Base-by-base conservation (phyloP, 2,113 vertebrate genomes). In the Girardinichthys multiradiatus region DNA sequence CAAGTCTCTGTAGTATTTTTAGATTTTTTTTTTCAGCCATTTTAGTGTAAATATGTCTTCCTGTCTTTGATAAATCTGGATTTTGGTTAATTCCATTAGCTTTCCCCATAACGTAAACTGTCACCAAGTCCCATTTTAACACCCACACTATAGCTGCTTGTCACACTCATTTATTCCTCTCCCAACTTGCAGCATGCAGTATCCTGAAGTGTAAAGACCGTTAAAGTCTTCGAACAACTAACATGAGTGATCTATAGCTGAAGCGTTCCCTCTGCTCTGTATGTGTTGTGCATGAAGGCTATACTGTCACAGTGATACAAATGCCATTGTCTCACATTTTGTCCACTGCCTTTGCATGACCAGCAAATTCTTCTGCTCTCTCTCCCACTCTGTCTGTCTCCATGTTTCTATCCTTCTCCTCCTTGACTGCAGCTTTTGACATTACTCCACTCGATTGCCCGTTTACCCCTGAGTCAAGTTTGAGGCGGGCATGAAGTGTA, bases 381-480 rank as follows among this genome's bases (percentile, higher is more conserved):
- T 45, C 57, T 54, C 19, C n/a, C n/a, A n/a, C n/a, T 42, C 64
- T 39, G 57, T 37, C 63, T 37, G 51, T 61, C 66, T 24, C 70
- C 45, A 45, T 15, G n/a, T 60, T 66, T 37, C 51, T 61, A 64
- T 39, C 75, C n/a, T 57, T 48, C 76, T 61, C 68, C 77, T 82
- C 84, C 73, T 88, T 81, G 77, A 85, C 86, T 88, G 81, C 62
- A 80, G 84, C 84, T 87, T 89, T 87, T 90, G 85, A 91, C 89
- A 87, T 90, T 87, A 91, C 86, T 89, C 76, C 81, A 82, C 87
- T 90, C 86, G 76, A 86, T 85, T 89, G 85, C 79, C 76, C 82
- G 85, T 89, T 91, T 89, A 90, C 82, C 86, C 85, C 83, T 84
- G 76, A 92, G 87, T 92, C 91, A 91, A 89, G 85, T 90, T 79